phyloP scores from a whole-genome alignment of 2,888 invertebrate species.

The Lampropteryx suffumata region DNA sequence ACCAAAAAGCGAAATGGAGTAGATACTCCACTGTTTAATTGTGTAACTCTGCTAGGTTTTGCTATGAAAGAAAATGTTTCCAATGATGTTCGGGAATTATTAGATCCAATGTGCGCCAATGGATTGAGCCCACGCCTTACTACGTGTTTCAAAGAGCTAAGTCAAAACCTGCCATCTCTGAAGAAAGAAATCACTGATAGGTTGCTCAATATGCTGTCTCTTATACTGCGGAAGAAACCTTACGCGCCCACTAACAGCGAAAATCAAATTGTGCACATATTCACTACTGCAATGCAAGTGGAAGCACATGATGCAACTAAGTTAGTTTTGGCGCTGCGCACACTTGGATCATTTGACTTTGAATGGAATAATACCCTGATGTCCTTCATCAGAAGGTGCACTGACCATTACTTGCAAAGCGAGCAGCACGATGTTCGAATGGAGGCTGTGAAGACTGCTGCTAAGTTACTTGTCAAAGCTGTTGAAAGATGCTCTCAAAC shows the following conservation, averaged over 20 bases:
- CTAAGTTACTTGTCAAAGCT: conserved; percentile 92
- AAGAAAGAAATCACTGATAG: conserved; percentile 96
- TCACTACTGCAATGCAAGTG: conserved; percentile 66
- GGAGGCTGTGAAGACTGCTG: conserved; percentile 97
- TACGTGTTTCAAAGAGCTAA: conserved; percentile 94
- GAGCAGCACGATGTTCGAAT: conserved; percentile 94
- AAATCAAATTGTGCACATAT: conserved; percentile 67
- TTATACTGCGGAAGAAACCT: conserved; percentile 94
- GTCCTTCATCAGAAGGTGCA: conserved; percentile 96
- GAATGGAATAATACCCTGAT: conserved; percentile 94
- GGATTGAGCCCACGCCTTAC: conserved; percentile 95
- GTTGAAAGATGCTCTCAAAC: conserved; percentile 86
- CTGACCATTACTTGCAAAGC: conserved; percentile 94
- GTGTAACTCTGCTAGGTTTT: conserved; percentile 95
- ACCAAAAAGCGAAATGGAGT: conserved; percentile 88
- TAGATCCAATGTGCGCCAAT: conserved; percentile 96
- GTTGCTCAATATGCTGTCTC: conserved; percentile 93
- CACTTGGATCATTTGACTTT: conserved; percentile 95
- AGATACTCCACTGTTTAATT: conserved; percentile 95
- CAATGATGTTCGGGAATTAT: conserved; percentile 89
- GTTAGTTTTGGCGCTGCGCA: conserved; percentile 94
- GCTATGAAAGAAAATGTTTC: conserved; percentile 92
- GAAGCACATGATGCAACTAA: conserved; percentile 90
- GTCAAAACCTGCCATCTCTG: conserved; percentile 93
- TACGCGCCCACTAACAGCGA: conserved; percentile 84